phyloP scores from a whole-genome alignment of 2,797 vertebrate genomes.

The Hippoglossus hippoglossus region DNA sequence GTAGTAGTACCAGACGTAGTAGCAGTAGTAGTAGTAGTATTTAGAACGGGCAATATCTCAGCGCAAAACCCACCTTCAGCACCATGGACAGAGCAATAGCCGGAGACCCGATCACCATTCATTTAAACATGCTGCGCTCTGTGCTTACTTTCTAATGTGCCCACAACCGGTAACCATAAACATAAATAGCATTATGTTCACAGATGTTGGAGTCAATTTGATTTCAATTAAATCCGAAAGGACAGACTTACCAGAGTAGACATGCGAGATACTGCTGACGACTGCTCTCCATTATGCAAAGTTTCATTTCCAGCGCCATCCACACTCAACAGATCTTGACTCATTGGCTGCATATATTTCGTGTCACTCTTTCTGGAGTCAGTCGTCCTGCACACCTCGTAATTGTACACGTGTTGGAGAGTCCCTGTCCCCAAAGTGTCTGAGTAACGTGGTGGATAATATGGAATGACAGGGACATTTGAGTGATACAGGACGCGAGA shows the following conservation, averaged over 20 bases:
- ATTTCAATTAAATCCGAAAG: too few relatives aligned
- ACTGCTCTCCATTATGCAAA: slow-evolving; percentile 30
- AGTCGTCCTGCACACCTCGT: slow-evolving; percentile 59
- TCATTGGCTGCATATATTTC: slow-evolving; percentile 47
- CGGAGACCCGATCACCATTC: not conserved
- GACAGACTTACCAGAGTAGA: slow-evolving; percentile 63
- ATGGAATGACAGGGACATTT: slow-evolving; percentile 42
- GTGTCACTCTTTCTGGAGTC: slow-evolving; percentile 63
- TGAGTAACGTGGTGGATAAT: slow-evolving; percentile 41
- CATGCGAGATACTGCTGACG: slow-evolving; percentile 20
- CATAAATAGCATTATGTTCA: too few relatives aligned
- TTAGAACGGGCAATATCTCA: not conserved
- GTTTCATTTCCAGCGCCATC: slow-evolving; percentile 36
- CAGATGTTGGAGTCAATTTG: too few relatives aligned
- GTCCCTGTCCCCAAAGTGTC: slow-evolving; percentile 16
- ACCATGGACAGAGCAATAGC: slow-evolving; percentile 5
- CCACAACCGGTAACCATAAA: too few relatives aligned
- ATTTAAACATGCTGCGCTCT: not conserved
- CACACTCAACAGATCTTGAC: slow-evolving; percentile 60
- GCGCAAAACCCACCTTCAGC: not conserved
- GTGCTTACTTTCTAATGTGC: not conserved
- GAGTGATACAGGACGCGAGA: too few relatives aligned
- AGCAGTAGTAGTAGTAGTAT: not conserved
- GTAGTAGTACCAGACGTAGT: too few relatives aligned
- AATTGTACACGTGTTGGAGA: slow-evolving; percentile 44